A percentile compares a stretch with the other conserved stretches of the same genome.
Conservation (phyloP, 2,113 vertebrate species). For the Pangasianodon gigas region DNA sequence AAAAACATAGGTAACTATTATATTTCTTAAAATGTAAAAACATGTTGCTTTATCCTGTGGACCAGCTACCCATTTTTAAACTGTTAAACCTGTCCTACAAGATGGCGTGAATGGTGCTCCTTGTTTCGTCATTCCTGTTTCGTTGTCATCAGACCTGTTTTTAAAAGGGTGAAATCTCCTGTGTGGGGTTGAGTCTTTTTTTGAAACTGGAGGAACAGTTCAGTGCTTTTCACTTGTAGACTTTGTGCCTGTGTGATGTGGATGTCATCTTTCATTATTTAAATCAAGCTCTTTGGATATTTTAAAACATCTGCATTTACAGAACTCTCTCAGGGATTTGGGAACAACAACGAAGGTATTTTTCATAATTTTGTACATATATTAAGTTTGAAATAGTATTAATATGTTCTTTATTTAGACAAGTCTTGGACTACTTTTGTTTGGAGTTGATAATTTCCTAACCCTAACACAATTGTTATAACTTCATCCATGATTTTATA, state of each 20-base stretch:
- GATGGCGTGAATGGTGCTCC: constrained; percentile 51
- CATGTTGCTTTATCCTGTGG: constrained; percentile 14
- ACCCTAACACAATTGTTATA: background rate
- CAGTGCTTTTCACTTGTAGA: constrained; percentile 16
- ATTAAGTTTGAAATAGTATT: background rate
- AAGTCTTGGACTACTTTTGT: background rate
- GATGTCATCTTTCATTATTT: constrained; percentile 1
- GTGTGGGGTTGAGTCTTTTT: background rate
- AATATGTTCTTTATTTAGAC: background rate
- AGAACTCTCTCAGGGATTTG: background rate
- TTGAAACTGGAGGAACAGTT: background rate
- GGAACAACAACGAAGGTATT: constrained; percentile 32
- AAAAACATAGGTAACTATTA: background rate
- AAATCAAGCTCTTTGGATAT: background rate
- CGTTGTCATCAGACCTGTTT: constrained; percentile 56
- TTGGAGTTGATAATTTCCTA: no score
- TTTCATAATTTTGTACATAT: background rate
- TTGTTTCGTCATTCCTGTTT: constrained; percentile 68
- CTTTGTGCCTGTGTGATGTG: background rate
- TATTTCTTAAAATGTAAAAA: background rate
- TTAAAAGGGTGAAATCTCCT: background rate
- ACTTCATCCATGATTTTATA: background rate
- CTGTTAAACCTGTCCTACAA: constrained; percentile 69
- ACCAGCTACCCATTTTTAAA: constrained; percentile 16
- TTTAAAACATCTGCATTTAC: background rate